phyloP scores from a whole-genome alignment of 2,797 vertebrate species.

The Anguilla anguilla region DNA sequence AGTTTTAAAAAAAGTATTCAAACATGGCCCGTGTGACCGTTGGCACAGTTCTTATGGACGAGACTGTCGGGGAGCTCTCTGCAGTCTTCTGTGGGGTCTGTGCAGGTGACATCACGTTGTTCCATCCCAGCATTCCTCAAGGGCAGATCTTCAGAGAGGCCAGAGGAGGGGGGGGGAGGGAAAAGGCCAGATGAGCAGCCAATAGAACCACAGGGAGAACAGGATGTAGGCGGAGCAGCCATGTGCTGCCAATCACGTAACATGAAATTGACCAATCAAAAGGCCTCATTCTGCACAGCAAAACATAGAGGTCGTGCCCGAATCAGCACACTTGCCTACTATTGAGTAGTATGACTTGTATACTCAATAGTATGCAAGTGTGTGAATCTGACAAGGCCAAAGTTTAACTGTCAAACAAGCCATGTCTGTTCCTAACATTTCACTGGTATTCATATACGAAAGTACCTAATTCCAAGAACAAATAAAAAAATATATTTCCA shows the following conservation, averaged over 20 bases:
- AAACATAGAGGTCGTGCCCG: background rate
- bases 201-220: background rate
- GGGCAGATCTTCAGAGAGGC: conserved; percentile 63
- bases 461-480: too few species aligned
- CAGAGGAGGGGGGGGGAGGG: conserved; percentile 47
- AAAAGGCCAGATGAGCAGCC: background rate
- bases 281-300: background rate
- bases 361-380: too few species aligned
- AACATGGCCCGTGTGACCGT: background rate
- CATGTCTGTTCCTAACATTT: too few species aligned
- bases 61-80: conserved; percentile 48
- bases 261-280: background rate
- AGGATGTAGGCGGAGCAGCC: background rate
- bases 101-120: conserved; percentile 28
- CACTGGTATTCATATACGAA: too few species aligned
- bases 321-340: too few species aligned
- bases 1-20: background rate
- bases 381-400: too few species aligned
- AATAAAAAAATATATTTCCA: background rate
- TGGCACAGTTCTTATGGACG: background rate
- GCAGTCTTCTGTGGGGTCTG: conserved; percentile 57
- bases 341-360: too few species aligned
- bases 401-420: too few species aligned
- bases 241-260: background rate
- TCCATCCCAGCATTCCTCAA: conserved; percentile 46